A percentile compares a stretch with the other conserved stretches of the same genome.
These are phyloP conservation scores for Ophraella communa DNA, from an alignment of 2,888 invertebrate genomes.

Conservation along the genomic window DNA sequence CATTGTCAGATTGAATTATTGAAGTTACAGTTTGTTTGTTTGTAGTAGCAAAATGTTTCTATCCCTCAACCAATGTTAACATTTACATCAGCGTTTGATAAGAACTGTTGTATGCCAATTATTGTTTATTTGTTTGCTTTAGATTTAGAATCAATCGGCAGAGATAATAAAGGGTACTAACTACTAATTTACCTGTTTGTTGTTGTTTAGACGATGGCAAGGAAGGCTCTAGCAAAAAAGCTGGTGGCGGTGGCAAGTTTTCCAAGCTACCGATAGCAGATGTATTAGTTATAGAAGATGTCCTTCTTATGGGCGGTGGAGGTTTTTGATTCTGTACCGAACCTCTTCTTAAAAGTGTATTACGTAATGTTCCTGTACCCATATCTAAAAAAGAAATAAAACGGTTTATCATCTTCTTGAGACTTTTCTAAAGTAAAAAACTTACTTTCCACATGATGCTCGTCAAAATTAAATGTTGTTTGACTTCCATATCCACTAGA, in stretches of 20 bases:
- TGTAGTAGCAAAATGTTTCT: too few relatives aligned
- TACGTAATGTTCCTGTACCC: conserved; percentile 54
- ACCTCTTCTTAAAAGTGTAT: conserved; percentile 64
- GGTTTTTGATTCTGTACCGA: conserved; percentile 72
- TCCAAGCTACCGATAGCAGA: conserved; percentile 60
- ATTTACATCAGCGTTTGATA: too few relatives aligned
- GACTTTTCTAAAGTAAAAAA: conserved; percentile 68
- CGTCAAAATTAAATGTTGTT: conserved; percentile 72
- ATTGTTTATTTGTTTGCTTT: too few relatives aligned
- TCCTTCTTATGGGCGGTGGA: conserved; percentile 83
- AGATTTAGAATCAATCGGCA: too few relatives aligned
- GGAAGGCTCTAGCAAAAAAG: conserved; percentile 71
- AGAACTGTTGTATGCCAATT: too few relatives aligned
- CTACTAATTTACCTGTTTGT: conserved; percentile 1
- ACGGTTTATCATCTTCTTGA: conserved; percentile 46
- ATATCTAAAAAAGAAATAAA: conserved; percentile 42
- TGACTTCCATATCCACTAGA: conserved; percentile 81
- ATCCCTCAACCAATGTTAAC: too few relatives aligned
- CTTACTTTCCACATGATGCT: conserved; percentile 53
- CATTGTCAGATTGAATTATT: too few relatives aligned
- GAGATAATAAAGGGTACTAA: background rate
- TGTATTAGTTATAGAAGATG: conserved; percentile 69
- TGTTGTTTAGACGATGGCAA: conserved; percentile 7
- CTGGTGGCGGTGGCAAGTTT: conserved; percentile 77
- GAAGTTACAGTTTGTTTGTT: too few relatives aligned